Evolutionary conservation across 2,888 invertebrate species (phyloP), one percentile per base, ranked within the genome.

Genomic region (Bedellia somnulentella): DNA sequence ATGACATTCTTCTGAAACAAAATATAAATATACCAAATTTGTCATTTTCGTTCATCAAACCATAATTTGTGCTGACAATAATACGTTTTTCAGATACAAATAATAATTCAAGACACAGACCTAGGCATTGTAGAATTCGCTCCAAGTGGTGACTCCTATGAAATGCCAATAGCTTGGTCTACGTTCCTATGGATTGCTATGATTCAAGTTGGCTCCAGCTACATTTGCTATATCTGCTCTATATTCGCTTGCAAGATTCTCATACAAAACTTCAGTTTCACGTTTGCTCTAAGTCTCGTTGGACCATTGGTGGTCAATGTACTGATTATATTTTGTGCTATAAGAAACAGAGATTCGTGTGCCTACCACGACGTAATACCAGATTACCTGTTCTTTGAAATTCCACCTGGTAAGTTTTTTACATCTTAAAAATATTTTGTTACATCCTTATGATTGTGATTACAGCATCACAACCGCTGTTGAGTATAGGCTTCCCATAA

Each of bases 221-320:
- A 88, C 45, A 40, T 87, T 6, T 82, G 83, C 41, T 87, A 83
- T 46, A 71, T 75, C 12, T 80, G 80, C 37, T 80, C 84, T 3
- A 93, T 91, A 66, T 89, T 91, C 42, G 87, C 92, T 1, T 92
- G 91, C 68, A 90, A 89, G 71, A 87, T 93, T 37, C 83, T 89
- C 53, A 93, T 96, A 52, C 94, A 95, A 57, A 82, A 84, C 31
- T 86, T 92, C 53, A 88, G 93, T 43, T 93, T 88, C 46, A 88
- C 94, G 0, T 80, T 94, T 36, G 92, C 95, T 0, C 64, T 93
- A 23, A 85, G 80, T 45, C 67, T 95, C 8, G 81, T 86, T 0
- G 85, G 88, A 1, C 93, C 93, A 0, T 75, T 84, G 1, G 79
- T 87, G 2, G 73, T 93, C 2, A 82, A 82, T 11, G 50, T 83